Conservation (phyloP, 2,113 vertebrate genomes). For the Lophius piscatorius region DNA sequence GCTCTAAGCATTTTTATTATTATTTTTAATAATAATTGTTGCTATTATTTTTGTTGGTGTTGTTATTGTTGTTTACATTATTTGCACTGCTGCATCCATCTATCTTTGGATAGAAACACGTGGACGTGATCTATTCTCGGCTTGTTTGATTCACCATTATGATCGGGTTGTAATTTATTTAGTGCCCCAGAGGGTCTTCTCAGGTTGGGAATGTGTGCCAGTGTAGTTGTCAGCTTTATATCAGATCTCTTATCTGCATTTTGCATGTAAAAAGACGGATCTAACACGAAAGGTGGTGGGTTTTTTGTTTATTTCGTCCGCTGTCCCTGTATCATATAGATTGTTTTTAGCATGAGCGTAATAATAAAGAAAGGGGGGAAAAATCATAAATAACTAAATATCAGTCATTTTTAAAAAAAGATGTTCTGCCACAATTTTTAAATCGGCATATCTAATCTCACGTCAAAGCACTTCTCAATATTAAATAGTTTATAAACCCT, state of each 20-base stretch:
- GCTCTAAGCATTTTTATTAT: no score
- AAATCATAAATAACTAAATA: background rate
- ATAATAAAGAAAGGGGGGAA: background rate
- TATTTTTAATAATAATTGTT: no score
- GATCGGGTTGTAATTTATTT: constrained; percentile 52
- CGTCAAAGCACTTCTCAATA: no score
- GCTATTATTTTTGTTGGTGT: no score
- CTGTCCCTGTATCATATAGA: background rate
- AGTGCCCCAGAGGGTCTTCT: constrained; percentile 50
- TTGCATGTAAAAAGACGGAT: constrained; percentile 10
- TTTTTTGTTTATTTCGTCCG: constrained; percentile 5
- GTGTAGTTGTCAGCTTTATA: constrained; percentile 40
- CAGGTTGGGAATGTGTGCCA: constrained; percentile 46
- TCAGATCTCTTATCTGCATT: constrained; percentile 48
- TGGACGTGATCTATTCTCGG: constrained; percentile 40
- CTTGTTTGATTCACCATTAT: constrained; percentile 57
- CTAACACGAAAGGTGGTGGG: no score
- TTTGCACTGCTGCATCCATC: constrained; percentile 11
- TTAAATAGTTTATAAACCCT: no score
- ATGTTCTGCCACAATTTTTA: no score
- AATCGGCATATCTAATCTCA: no score
- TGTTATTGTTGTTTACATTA: no score
- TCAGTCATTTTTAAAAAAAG: no score
- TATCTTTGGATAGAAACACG: constrained; percentile 33
- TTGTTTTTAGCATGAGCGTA: background rate